Conservation (phyloP, 2,888 invertebrate genomes). For the Cryptocheilus praepositus region DNA sequence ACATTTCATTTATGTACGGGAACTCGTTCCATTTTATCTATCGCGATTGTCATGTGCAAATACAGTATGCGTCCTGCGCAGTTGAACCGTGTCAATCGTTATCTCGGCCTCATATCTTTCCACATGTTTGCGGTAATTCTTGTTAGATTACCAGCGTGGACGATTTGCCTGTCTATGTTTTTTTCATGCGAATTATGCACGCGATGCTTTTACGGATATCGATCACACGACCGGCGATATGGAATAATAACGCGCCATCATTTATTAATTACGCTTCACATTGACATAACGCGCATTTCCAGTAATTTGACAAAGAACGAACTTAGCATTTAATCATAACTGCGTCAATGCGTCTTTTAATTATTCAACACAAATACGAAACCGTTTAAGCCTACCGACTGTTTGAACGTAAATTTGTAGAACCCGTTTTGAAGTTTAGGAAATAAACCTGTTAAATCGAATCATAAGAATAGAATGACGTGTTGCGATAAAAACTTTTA, state of each 20-base stretch:
- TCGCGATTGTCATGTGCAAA: conserved; percentile 2
- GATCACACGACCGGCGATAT: background rate
- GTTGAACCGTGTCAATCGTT: conserved; percentile 42
- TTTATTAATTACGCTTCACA: too few species aligned
- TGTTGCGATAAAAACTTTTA: too few species aligned
- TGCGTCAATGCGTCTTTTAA: too few species aligned
- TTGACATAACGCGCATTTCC: too few species aligned
- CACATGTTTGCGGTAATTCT: conserved; percentile 5
- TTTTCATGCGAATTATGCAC: background rate
- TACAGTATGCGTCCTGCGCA: conserved; percentile 29
- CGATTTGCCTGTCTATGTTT: background rate
- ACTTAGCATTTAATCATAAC: too few species aligned
- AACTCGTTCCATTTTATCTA: conserved; percentile 2
- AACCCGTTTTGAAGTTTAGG: too few species aligned
- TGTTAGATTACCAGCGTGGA: background rate
- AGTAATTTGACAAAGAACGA: too few species aligned
- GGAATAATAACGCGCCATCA: background rate
- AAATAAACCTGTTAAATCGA: too few species aligned
- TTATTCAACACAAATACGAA: too few species aligned
- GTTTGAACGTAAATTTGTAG: too few species aligned
- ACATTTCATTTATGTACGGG: background rate
- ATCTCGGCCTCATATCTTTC: conserved; percentile 23
- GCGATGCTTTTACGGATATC: conserved; percentile 1
- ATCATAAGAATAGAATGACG: too few species aligned
- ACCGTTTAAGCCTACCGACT: too few species aligned